Evolutionary conservation across 2,888 invertebrate genomes (phyloP), one percentile per base, ranked within the genome.

Genomic region (Odontocerum albicorne): DNA sequence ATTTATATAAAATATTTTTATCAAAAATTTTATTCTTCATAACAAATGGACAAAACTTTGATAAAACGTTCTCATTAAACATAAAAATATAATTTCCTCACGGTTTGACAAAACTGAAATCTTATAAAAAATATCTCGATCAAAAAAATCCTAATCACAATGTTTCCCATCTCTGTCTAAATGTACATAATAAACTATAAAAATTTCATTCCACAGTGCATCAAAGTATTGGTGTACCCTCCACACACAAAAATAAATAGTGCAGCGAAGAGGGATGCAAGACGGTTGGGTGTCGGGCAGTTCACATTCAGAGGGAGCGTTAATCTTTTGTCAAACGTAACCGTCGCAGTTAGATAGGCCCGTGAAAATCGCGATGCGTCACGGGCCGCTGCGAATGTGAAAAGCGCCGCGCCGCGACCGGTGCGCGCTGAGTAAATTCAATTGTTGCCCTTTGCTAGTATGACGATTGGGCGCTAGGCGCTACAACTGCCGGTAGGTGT

Each of bases 251-350:
- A 10, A 27, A 27, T 7, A 27, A 7, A 27, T 7, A 7, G 20
- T 46, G 35, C 33, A 46, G 22, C 47, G 27, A 36, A 46, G 46
- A 36, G 46, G 36, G 46, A 46, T 17, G 46, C 35, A 36, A 36
- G 36, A 46, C 20, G 12, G n/a, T 35, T 35, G 4, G 4, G 20
- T 16, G 8, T 12, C 45, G 13, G 7, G 12, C 33, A 7, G 15
- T 15, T 19, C 43, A 20, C 38, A 22, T 56, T 50, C 39, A 27
- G 49, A 51, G 50, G 49, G 55, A 47, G 57, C 55, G 60, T 42
- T 57, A 60, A 60, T 60, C 57, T 55, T 56, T 60, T 60, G 57
- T 60, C 60, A 60, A 60, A 57, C 60, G 60, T 57, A 57, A 55
- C 57, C 57, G 61, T 61, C 47, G 55, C 61, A 58, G 52, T 61